A percentile compares a stretch with the other conserved stretches of the same genome.
These are phyloP conservation scores for Noctua janthe DNA, from an alignment of 2,888 invertebrate species.

Conservation along the genomic window DNA sequence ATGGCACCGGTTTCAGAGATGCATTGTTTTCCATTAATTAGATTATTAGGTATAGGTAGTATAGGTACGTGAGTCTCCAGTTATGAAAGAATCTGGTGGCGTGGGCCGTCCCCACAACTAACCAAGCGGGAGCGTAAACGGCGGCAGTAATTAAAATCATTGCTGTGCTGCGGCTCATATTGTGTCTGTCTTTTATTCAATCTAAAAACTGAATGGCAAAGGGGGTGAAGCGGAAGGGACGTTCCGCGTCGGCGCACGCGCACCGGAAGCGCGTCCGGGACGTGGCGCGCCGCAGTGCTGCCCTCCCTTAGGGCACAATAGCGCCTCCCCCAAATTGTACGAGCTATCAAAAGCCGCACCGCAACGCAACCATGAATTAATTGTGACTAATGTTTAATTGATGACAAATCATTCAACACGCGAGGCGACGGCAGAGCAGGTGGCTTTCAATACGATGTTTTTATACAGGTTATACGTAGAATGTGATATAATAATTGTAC, in stretches of 20 bases:
- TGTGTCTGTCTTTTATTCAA: slow-evolving; percentile 76
- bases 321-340: slow-evolving; percentile 74
- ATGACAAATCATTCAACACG: slow-evolving; percentile 66
- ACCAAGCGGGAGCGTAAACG: slow-evolving; percentile 66
- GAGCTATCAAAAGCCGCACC: slow-evolving; percentile 62
- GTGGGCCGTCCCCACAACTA: slow-evolving; percentile 70
- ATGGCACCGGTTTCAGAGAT: not conserved
- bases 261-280: slow-evolving; percentile 89
- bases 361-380: slow-evolving; percentile 65
- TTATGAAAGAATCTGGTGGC: not conserved
- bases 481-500: slow-evolving; percentile 11
- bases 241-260: slow-evolving; percentile 86
- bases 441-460: slow-evolving; percentile 52
- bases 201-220: slow-evolving; percentile 80
- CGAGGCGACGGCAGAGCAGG: slow-evolving; percentile 55
- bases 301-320: slow-evolving; percentile 74
- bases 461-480: slow-evolving; percentile 34
- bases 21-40: not conserved
- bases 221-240: slow-evolving; percentile 88
- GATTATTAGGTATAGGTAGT: not conserved
- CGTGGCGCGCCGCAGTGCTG: slow-evolving; percentile 83
- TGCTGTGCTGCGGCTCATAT: slow-evolving; percentile 65
- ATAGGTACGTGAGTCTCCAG: not conserved
- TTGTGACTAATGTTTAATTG: slow-evolving; percentile 71
- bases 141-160: slow-evolving; percentile 74